phyloP scores from a whole-genome alignment of 2,113 vertebrate species.

The Xenopus borealis region DNA sequence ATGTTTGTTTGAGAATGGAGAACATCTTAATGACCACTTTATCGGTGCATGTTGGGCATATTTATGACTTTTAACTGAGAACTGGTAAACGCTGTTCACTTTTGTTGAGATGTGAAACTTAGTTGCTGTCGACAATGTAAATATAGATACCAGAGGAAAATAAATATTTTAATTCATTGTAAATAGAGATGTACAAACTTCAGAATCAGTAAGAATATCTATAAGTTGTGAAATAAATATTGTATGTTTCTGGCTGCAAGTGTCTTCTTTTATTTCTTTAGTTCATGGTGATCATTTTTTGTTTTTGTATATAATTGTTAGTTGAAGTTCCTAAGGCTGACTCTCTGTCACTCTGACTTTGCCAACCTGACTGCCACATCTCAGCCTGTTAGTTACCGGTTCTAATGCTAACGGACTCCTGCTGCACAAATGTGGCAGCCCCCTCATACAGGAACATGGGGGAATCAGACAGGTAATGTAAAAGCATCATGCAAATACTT shows the following conservation, averaged over 20 bases:
- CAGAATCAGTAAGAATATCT: constrained; percentile 74
- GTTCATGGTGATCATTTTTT: no score
- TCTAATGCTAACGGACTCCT: no score
- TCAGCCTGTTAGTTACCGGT: no score
- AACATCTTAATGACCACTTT: constrained; percentile 62
- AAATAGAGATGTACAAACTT: constrained; percentile 94
- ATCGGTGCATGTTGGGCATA: constrained; percentile 81
- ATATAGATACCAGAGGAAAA: constrained; percentile 76
- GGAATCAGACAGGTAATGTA: no score
- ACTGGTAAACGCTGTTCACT: constrained; percentile 75
- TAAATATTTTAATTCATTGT: constrained; percentile 95
- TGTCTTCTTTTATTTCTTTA: not conserved
- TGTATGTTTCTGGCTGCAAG: constrained; percentile 77
- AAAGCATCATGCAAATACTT: no score
- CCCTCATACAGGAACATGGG: no score
- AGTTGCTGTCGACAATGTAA: constrained; percentile 88
- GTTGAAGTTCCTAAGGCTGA: no score
- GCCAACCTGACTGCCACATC: no score
- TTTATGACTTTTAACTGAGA: constrained; percentile 70
- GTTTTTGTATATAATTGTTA: no score
- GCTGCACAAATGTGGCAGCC: no score
- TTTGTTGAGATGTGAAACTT: constrained; percentile 83
- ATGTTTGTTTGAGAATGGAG: constrained; percentile 55
- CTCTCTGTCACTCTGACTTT: no score
- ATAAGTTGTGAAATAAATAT: constrained; percentile 97